Conservation (phyloP, 2,797 vertebrate species). For the Mus minutoides region DNA sequence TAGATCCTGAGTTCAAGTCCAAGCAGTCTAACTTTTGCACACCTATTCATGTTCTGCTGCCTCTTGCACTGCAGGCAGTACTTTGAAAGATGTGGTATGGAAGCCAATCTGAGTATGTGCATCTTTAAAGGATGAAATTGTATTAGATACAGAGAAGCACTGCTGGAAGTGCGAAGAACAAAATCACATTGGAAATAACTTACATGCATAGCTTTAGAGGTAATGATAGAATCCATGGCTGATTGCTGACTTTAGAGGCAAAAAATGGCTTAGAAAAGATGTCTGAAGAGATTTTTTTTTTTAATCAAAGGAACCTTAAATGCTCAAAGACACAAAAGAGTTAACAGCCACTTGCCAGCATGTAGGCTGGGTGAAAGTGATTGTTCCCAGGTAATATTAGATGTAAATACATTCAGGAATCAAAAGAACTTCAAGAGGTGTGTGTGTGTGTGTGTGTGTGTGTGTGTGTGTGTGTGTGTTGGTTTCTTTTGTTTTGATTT, state of each 20-base stretch:
- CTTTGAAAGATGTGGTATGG: background rate
- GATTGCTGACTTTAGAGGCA: background rate
- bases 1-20: background rate
- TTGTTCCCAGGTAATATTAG: constrained; percentile 49
- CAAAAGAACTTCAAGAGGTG: background rate
- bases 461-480: no score
- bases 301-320: constrained; percentile 19
- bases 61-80: background rate
- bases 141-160: background rate
- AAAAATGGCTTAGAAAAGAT: constrained; percentile 24
- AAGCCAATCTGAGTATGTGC: background rate
- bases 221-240: background rate
- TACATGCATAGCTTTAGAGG: constrained; percentile 29
- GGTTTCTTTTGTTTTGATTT: background rate
- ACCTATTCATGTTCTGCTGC: background rate
- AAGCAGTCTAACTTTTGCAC: background rate
- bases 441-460: no score
- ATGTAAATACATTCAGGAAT: constrained; percentile 52
- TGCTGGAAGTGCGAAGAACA: constrained; percentile 6
- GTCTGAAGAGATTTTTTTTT: background rate
- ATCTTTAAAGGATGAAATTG: constrained; percentile 53
- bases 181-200: constrained; percentile 35
- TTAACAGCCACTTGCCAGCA: constrained; percentile 32
- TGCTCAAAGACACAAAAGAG: background rate
- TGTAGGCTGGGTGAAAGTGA: constrained; percentile 44